Evolutionary conservation across 1,140 invertebrate genomes (phyloP).

Genomic region (Littorina saxatilis): DNA sequence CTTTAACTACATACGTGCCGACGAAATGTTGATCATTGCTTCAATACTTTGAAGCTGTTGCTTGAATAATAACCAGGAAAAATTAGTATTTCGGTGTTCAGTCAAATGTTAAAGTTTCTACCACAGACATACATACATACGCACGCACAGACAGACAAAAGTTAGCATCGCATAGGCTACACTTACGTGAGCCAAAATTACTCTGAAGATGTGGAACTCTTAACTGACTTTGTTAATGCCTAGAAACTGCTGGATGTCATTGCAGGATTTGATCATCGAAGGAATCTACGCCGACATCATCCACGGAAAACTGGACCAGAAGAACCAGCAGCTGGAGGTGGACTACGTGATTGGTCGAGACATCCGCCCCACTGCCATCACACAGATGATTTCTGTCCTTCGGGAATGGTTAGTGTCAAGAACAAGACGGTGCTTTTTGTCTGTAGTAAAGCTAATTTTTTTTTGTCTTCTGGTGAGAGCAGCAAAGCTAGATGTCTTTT

Average conservation of each 20-base stretch:
- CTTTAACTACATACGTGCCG: no score
- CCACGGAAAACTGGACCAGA: slow-evolving; percentile 96
- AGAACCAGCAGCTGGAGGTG: slow-evolving; percentile 93
- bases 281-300: slow-evolving; percentile 98
- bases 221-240: not conserved
- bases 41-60: no score
- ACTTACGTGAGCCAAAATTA: no score
- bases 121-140: not conserved
- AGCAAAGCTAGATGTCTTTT: not conserved
- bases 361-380: slow-evolving; percentile 83
- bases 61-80: no score
- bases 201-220: not conserved
- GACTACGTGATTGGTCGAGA: slow-evolving; percentile 96
- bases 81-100: no score
- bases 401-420: slow-evolving; percentile 68
- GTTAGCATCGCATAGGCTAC: no score
- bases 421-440: not conserved
- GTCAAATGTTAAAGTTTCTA: no score
- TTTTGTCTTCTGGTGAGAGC: no score
- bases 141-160: not conserved
- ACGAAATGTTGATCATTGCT: no score
- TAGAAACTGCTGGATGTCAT: no score
- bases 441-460: no score
- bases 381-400: slow-evolving; percentile 71
- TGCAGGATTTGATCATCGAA: slow-evolving; percentile 96